Evolutionary conservation across 2,797 vertebrate species (phyloP).

Genomic region (Artibeus jamaicensis): DNA sequence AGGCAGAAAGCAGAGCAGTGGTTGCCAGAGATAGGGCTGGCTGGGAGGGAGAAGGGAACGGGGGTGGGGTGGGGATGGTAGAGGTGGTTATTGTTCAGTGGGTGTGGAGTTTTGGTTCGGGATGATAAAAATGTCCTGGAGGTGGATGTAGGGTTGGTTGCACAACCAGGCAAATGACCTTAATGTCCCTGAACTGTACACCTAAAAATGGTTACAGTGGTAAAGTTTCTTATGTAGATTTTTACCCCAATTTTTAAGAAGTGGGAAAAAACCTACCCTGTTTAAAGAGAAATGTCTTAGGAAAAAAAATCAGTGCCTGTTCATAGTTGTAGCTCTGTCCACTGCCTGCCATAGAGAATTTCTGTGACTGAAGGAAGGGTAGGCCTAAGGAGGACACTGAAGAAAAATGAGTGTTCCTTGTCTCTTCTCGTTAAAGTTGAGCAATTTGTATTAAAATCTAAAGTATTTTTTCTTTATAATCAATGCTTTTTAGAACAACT

Average conservation of each 20-base stretch:
- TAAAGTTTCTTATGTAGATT: not conserved
- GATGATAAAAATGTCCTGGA: not conserved
- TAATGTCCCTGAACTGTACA: not conserved
- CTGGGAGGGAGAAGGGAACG: not conserved
- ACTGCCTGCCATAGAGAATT: not conserved
- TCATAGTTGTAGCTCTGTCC: not conserved
- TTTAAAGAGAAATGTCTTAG: not conserved
- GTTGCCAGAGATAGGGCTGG: not conserved
- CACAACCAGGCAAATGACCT: not conserved
- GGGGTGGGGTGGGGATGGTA: no score
- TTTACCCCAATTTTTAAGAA: not conserved
- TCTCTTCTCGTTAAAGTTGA: not conserved
- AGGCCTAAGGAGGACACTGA: not conserved
- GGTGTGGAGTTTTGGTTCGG: not conserved
- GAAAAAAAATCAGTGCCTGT: not conserved
- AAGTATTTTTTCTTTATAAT: not conserved
- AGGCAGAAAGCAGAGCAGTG: not conserved
- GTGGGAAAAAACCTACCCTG: not conserved
- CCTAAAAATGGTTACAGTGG: not conserved
- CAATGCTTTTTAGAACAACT: not conserved
- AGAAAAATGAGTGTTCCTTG: not conserved
- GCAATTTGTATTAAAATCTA: not conserved
- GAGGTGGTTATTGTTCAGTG: not conserved
- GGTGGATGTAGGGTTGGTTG: not conserved
- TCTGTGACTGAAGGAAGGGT: not conserved